Evolutionary conservation across 2,113 vertebrate genomes (phyloP).

Genomic region (Bubalus kerabau): DNA sequence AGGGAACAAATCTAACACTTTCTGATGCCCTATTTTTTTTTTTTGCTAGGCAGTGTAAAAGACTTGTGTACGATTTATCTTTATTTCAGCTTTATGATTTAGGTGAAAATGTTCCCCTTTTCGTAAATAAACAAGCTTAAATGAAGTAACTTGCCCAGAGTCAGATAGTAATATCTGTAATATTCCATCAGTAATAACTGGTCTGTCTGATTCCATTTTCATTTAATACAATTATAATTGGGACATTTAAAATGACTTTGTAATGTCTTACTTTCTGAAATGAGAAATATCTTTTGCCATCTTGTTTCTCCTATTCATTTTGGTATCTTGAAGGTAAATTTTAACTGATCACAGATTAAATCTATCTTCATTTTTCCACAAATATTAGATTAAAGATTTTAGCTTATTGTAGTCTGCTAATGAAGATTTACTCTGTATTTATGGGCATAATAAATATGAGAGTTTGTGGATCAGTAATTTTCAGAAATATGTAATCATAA

Average conservation of each 20-base stretch:
- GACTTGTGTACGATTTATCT: neutral
- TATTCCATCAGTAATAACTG: neutral
- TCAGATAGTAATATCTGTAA: neutral
- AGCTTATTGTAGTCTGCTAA: neutral
- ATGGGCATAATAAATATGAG: neutral
- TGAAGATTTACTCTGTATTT: conserved; percentile 7
- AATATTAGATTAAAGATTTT: neutral
- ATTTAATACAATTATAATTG: conserved; percentile 18
- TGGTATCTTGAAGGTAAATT: neutral
- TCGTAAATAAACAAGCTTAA: neutral
- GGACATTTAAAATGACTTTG: neutral
- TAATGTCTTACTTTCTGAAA: conserved; percentile 15
- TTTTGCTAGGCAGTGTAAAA: neutral
- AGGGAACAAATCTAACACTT: neutral
- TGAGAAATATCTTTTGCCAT: neutral
- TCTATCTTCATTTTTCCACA: neutral
- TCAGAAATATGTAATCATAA: neutral
- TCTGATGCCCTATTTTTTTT: neutral
- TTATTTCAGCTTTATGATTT: neutral
- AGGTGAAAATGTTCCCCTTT: neutral
- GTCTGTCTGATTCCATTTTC: neutral
- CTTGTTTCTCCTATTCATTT: conserved; percentile 16
- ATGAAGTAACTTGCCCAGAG: neutral
- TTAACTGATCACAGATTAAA: conserved; percentile 10
- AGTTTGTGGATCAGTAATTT: neutral